Evolutionary conservation across 2,797 vertebrate species (phyloP).

Genomic region (Phoebastria nigripes): DNA sequence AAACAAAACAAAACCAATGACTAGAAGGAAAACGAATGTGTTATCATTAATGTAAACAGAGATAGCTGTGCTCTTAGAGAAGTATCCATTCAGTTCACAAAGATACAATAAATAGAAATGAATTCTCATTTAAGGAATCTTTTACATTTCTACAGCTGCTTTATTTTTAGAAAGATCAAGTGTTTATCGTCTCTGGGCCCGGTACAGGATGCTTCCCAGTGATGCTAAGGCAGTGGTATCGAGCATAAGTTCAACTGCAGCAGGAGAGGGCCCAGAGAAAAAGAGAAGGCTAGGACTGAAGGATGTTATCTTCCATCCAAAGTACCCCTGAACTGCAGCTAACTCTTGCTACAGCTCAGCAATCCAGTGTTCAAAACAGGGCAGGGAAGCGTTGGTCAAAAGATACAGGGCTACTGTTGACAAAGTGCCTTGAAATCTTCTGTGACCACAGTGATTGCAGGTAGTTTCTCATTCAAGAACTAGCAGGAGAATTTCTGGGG

Average conservation of each 20-base stretch:
- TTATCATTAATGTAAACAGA: conserved; percentile 27
- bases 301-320: not conserved
- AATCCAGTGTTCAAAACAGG: not conserved
- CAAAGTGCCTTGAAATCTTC: not conserved
- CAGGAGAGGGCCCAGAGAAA: not conserved
- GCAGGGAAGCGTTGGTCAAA: not conserved
- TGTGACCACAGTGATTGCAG: fast-evolving
- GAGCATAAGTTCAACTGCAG: not conserved
- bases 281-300: not conserved
- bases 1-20: conserved; percentile 51
- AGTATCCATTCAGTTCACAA: not conserved
- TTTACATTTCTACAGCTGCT: not conserved
- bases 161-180: not conserved
- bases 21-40: conserved; percentile 23
- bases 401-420: not conserved
- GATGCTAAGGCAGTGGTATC: not conserved
- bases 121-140: not conserved
- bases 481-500: not conserved
- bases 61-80: not conserved
- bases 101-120: not conserved
- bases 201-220: not conserved
- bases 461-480: not conserved
- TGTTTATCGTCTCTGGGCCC: not conserved
- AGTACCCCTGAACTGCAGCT: not conserved
- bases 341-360: not conserved